Base-by-base conservation (phyloP, 2,888 invertebrate species). In the Zaprionus lineosus region DNA sequence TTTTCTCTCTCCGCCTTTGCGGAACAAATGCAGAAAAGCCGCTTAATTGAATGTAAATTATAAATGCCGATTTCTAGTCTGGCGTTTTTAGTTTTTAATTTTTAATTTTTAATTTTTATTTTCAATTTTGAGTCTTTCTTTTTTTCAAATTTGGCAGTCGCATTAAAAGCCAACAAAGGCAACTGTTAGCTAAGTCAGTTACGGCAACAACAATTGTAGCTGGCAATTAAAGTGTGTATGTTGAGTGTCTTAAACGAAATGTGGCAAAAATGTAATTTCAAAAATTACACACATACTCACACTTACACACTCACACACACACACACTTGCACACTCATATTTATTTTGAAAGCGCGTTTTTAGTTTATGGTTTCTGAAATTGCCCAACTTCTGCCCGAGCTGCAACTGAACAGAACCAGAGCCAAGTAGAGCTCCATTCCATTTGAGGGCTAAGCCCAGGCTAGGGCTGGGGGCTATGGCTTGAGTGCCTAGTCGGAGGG, bases 181-280 rank as follows among this genome's bases (percentile, higher is more conserved):
- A 66, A 60, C 68, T 71, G 55, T 58, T 79, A 62, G 69, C 60
- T 52, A 73, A 79, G 65, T 29, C 52, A 64, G 62, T 56, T 79
- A 61, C 48, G 52, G 57, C 76, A 79, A 68, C 57, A 66, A 60
- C 72, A 72, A 66, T 70, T 84, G 77, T 64, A 84, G 66, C 47
- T 36, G 60, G 63, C 81, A 84, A 77, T 77, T 77, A 77, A 81
- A 74, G 50, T 72, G 56, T 55, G 19, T n/a, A n/a, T 24, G 59
- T 69, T 71, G 67, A 66, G 72, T 66, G 56, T 62, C 34, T 71
- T 57, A 37, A 70, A 53, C 82, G 66, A 81, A 83, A 79, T 66
- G 74, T 84, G 82, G 77, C 77, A 78, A 76, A 78, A 78, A 64
- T 78, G 67, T 81, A 81, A 70, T 84, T 81, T 70, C 14, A 67